Base-by-base conservation (phyloP, 2,797 vertebrate genomes). In the Typhlichthys subterraneus region DNA sequence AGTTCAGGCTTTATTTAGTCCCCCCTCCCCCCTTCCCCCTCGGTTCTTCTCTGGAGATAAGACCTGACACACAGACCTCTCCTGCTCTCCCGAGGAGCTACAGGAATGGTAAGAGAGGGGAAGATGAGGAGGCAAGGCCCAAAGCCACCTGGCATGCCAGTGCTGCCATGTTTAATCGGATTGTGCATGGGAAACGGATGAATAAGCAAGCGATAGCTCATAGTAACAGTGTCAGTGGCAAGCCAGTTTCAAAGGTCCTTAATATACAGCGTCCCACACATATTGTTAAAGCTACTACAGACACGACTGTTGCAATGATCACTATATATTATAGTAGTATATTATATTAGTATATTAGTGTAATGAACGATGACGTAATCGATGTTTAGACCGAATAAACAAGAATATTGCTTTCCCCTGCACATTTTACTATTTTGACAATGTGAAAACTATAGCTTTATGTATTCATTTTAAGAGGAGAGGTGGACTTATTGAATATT, bases 1-100 rank as follows among this genome's bases (percentile, higher is more conserved):
- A 85, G 86, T 90, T 90, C 87, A 92, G 88, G 86, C 89, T 91
- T 91, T 89, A 91, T 93, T 92, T 91, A 90, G 90, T 89, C 79
- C 86, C 64, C 76, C 80, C 80, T 11, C 50, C 50, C 14, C 50
- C 14, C 50, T 12, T 80, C 86, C 64, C 76, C 80, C 80, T 8
- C 15, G 69, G 71, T 79, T 85, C 87, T 90, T 84, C 88, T 92
- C 91, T 74, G 68, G 91, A 93, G 91, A 92, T 87, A 87, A 81
- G 86, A 82, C 84, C 82, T 90, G 90, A 90, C 85, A 80, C 80
- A 70, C 80, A 85, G 88, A 84, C 83, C 83, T 85, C 77, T 82
- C 73, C 38, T 70, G 70, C 83, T 93, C 91, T 92, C 90, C 80
- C 53, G 92, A 92, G 91, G 81, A 88, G 88, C 89, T 92, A 88